These are phyloP conservation scores for Hyperopisus bebe DNA, from an alignment of 2,113 vertebrate genomes.

Conservation along the genomic window DNA sequence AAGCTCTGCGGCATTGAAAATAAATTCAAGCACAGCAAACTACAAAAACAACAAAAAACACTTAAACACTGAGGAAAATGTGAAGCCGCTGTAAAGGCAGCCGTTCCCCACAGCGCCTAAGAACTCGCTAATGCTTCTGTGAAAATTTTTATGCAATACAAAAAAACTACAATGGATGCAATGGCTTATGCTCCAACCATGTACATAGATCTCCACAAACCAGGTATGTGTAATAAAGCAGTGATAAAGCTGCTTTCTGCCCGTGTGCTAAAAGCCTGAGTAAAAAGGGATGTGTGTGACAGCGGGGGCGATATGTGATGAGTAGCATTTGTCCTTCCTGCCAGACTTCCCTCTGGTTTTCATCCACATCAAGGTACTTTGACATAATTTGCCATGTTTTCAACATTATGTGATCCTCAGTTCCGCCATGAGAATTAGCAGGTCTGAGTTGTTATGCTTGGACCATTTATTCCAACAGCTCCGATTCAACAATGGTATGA, in stretches of 20 bases:
- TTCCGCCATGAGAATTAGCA: neutral
- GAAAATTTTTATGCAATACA: neutral
- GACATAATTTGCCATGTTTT: slow-evolving; percentile 14
- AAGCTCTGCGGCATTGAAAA: neutral
- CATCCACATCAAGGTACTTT: slow-evolving; percentile 31
- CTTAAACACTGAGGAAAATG: neutral
- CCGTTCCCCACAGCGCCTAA: neutral
- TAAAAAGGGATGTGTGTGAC: neutral
- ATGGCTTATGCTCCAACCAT: neutral
- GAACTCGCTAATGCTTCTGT: neutral
- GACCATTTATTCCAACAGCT: neutral
- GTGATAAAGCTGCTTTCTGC: neutral
- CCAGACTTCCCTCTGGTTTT: slow-evolving; percentile 26
- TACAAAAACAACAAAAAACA: neutral
- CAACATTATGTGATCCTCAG: slow-evolving; percentile 1
- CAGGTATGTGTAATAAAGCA: neutral
- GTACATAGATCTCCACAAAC: neutral
- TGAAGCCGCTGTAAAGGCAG: neutral
- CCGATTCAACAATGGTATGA: neutral
- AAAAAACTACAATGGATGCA: neutral
- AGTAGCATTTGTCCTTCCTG: slow-evolving; percentile 26
- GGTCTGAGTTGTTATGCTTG: neutral
- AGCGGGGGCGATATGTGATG: slow-evolving; percentile 22
- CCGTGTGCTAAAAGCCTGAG: neutral
- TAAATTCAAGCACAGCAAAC: neutral